Percentiles rank a stretch among this genome's conserved stretches.
phyloP scores from a whole-genome alignment of 2,113 vertebrate species.

The Balaenoptera acutorostrata region DNA sequence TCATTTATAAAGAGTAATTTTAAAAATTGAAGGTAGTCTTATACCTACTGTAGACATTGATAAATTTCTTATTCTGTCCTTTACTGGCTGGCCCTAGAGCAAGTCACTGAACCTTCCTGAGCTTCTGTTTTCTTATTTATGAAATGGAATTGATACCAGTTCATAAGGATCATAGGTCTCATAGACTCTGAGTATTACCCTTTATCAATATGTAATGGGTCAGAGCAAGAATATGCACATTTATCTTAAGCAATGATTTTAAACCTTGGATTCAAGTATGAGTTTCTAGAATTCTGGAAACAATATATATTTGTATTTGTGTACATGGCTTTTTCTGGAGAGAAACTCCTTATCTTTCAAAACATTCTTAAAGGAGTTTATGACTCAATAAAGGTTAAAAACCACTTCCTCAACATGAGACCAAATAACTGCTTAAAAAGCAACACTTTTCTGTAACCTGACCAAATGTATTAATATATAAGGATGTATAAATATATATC shows the following conservation, averaged over 20 bases:
- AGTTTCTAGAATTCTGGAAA: conserved; percentile 22
- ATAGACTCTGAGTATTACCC: background rate
- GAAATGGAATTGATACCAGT: background rate
- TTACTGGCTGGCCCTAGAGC: background rate
- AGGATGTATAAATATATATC: background rate
- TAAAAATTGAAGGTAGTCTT: background rate
- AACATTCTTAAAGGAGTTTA: background rate
- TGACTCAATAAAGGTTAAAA: background rate
- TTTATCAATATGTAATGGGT: background rate
- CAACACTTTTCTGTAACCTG: background rate
- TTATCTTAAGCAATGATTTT: background rate
- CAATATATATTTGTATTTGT: background rate
- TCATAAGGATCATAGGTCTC: background rate
- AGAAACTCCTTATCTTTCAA: background rate
- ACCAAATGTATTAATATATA: background rate
- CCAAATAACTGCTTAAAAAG: background rate
- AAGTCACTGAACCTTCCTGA: background rate
- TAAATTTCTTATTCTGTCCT: background rate
- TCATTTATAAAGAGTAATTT: background rate
- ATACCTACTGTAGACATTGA: background rate
- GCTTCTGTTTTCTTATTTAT: background rate
- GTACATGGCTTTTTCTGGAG: background rate
- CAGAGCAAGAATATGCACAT: background rate
- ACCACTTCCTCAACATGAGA: background rate
- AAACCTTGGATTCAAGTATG: background rate